Evolutionary conservation across 1,140 invertebrate species (phyloP).

Genomic region (Sycobia sp.): DNA sequence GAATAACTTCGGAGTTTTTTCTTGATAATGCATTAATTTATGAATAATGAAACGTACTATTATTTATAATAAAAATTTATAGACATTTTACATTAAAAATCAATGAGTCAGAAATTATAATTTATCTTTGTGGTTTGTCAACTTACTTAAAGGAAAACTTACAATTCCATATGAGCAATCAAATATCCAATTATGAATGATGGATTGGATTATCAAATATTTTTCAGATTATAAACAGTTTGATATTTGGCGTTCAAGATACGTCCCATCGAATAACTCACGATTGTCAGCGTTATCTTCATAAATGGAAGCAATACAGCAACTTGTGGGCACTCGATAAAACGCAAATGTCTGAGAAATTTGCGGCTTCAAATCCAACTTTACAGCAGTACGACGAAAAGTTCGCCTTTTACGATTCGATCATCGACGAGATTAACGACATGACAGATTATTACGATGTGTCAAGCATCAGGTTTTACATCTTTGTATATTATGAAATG

Average conservation of each 20-base stretch:
- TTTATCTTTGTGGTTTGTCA: too few relatives aligned
- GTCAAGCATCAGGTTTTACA: constrained; percentile 64
- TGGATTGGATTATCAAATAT: background rate
- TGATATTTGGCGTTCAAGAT: constrained; percentile 70
- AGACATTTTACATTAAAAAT: too few relatives aligned
- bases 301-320: constrained; percentile 77
- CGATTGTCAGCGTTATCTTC: constrained; percentile 70
- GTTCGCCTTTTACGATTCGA: constrained; percentile 79
- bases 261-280: constrained; percentile 67
- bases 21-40: too few relatives aligned
- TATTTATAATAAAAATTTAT: too few relatives aligned
- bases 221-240: constrained; percentile 67
- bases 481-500: background rate
- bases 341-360: constrained; percentile 73
- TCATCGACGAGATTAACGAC: constrained; percentile 72
- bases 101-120: too few relatives aligned
- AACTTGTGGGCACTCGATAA: constrained; percentile 85
- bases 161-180: too few relatives aligned
- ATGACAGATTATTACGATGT: constrained; percentile 67
- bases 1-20: too few relatives aligned
- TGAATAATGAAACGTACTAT: too few relatives aligned
- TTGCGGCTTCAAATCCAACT: constrained; percentile 72
- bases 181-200: background rate
- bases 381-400: constrained; percentile 81
- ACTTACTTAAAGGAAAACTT: too few relatives aligned